Evolutionary conservation across 2,888 invertebrate species (phyloP).

Genomic region (Troglohyphantes excavatus): DNA sequence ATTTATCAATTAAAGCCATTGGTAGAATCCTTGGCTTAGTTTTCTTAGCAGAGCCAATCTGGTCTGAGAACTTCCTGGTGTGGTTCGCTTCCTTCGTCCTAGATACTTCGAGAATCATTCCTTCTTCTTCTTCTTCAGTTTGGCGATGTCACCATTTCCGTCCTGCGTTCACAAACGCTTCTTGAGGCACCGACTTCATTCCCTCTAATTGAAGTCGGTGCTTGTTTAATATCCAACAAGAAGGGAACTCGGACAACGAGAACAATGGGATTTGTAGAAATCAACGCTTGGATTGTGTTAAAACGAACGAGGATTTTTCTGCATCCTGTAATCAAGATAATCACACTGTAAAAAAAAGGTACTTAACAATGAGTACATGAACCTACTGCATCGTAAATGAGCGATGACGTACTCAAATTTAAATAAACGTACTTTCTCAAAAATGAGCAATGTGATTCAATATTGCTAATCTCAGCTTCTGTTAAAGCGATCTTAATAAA

Average conservation of each 20-base stretch:
- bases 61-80: conserved; percentile 46
- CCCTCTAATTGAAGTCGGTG: conserved; percentile 34
- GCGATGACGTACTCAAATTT: no score
- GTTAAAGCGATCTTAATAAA: no score
- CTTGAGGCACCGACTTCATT: background rate
- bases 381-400: no score
- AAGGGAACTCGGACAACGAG: background rate
- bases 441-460: no score
- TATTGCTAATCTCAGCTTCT: no score
- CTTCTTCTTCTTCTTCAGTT: no score
- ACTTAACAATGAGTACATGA: no score
- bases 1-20: background rate
- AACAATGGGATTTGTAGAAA: background rate
- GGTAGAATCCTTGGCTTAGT: conserved; percentile 23
- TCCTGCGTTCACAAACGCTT: conserved; percentile 44
- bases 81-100: conserved; percentile 65
- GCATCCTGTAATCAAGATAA: background rate
- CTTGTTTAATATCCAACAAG: background rate
- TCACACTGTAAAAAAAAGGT: no score
- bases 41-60: background rate
- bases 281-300: background rate
- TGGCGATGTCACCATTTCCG: conserved; percentile 47
- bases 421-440: no score
- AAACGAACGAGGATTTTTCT: background rate
- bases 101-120: conserved; percentile 59